These are phyloP conservation scores for Lasioglossum lativentre DNA, from an alignment of 2,888 invertebrate species.

Conservation along the genomic window DNA sequence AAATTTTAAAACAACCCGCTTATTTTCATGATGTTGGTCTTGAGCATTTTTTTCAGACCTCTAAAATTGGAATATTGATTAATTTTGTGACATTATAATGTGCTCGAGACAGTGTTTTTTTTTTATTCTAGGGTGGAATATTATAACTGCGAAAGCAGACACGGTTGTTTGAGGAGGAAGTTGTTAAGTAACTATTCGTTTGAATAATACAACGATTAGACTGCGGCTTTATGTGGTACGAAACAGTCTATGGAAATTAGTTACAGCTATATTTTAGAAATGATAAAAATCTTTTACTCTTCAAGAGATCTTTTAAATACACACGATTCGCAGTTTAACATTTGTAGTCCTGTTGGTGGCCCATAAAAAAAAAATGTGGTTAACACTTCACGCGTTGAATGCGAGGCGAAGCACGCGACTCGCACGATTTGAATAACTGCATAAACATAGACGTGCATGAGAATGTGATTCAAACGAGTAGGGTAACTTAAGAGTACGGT, in stretches of 20 bases:
- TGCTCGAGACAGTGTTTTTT: neutral
- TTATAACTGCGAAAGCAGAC: no score
- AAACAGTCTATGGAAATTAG: no score
- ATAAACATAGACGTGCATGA: neutral
- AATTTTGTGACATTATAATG: neutral
- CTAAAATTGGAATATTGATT: neutral
- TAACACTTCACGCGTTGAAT: neutral
- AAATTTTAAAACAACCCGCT: neutral
- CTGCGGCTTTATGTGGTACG: neutral
- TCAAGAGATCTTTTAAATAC: neutral
- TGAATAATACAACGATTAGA: neutral
- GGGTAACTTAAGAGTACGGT: neutral
- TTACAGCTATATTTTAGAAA: neutral
- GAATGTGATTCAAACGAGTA: neutral
- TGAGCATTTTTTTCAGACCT: neutral
- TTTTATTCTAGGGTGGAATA: neutral
- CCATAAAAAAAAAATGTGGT: neutral
- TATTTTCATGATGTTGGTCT: neutral
- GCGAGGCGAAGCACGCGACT: neutral
- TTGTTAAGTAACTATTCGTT: neutral
- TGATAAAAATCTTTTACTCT: neutral
- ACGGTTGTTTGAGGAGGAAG: neutral
- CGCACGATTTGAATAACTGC: neutral
- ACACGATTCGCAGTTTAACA: neutral
- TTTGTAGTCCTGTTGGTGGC: neutral